Conservation (phyloP, 23 tunicate species). For the Phallusia fumigata region DNA sequence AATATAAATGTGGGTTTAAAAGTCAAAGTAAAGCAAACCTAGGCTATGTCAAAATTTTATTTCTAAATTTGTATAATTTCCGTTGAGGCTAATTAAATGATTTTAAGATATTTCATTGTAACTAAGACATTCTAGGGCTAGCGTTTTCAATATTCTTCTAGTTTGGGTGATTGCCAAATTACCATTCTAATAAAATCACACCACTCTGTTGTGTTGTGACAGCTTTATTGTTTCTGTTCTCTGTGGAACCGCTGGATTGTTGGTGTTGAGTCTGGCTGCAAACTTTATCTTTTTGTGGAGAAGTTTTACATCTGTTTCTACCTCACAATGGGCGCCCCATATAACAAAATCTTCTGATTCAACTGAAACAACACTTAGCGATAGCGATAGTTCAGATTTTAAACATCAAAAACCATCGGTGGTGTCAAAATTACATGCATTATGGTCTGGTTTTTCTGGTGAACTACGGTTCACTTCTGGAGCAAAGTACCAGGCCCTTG, state of each 20-base stretch:
- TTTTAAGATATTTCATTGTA: too few relatives aligned
- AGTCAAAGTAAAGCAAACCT: neutral
- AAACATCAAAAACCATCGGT: neutral
- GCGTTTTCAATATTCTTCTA: too few relatives aligned
- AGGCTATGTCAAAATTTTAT: neutral
- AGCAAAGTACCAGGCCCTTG: conserved; percentile 1
- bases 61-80: neutral
- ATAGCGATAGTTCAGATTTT: neutral
- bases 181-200: too few relatives aligned
- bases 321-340: too few relatives aligned
- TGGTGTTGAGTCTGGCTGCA: neutral
- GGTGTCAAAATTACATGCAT: neutral
- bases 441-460: neutral
- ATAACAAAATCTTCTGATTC: neutral
- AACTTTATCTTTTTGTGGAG: neutral
- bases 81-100: neutral
- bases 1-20: neutral
- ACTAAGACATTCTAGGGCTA: too few relatives aligned
- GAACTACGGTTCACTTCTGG: neutral
- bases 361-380: neutral
- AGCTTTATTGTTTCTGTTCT: too few relatives aligned
- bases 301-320: neutral
- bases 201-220: too few relatives aligned
- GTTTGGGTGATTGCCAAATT: too few relatives aligned
- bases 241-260: neutral